Evolutionary conservation across 2,113 vertebrate species (phyloP), one percentile per base, ranked within the genome.

Genomic region (Bombycilla garrulus): DNA sequence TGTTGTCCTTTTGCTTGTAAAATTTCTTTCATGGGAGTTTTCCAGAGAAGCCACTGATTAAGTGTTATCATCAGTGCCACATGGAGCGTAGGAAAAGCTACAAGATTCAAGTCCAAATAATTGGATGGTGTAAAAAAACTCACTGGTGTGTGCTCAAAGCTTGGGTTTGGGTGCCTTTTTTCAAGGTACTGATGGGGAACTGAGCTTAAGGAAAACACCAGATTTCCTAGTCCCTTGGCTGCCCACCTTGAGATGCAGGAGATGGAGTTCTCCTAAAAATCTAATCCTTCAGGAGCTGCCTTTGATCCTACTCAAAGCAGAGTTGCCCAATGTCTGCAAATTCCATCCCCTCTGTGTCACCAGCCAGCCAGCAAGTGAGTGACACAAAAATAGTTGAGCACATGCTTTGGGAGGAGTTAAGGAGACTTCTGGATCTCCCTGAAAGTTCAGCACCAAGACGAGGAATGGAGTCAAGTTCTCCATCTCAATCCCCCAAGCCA

Each of bases 21-120:
- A 69, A 82, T 94, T 80, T 69, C 58, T 93, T 92, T 91, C 29
- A 8, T 20, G 85, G 62, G 74, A 86, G 15, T 82, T 91, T 79
- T 88, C 28, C 47, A 56, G 79, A 62, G 45, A 38, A 85, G 81
- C 51, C 4, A 2, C 66, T 82, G 81, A 53, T 91, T 18, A 56
- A 76, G 60, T 67, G 74, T 58, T 91, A 47, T 12, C 24, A 0
- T 51, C 5, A 1, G 80, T 53, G 66, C 87, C 1, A 5, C 66
- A 9, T 11, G 56, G 73, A 77, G 54, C 3, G 0, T 28, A 70
- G 77, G 81, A 78, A 51, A 50, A 60, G 31, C 65, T 60, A 2
- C 58, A 67, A 61, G 42, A 38, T 80, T 80, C 42, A 44, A 24
- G 19, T 62, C 70, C 54, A 64, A 42, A 28, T 70, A 31, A 26